Evolutionary conservation across 2,113 vertebrate species (phyloP).

Genomic region (Ahaetulla prasina): DNA sequence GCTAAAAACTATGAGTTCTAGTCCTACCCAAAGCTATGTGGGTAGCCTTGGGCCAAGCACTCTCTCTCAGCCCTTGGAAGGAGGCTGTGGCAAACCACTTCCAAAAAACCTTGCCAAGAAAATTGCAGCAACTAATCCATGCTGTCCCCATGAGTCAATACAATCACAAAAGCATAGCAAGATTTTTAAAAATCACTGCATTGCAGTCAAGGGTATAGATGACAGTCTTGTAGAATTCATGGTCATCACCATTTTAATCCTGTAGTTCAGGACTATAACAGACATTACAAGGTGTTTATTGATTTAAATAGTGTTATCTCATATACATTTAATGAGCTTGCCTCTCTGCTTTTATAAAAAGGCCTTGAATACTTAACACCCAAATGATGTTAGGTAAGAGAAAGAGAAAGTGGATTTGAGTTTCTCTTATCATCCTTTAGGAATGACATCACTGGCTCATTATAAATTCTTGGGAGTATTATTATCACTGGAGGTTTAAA

Average conservation of each 20-base stretch:
- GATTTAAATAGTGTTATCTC: not conserved
- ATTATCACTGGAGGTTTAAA: conserved; percentile 20
- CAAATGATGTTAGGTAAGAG: conserved; percentile 19
- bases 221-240: not conserved
- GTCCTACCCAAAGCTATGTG: not conserved
- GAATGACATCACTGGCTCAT: conserved; percentile 13
- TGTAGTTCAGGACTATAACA: conserved; percentile 4
- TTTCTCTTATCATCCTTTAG: not conserved
- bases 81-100: not conserved
- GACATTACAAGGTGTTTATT: conserved; percentile 29
- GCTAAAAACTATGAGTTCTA: not conserved
- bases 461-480: conserved; percentile 19
- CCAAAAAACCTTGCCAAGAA: not conserved
- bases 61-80: not conserved
- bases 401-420: not conserved
- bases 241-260: not conserved
- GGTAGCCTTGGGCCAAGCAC: not conserved
- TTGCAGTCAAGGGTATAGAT: not conserved
- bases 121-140: not conserved
- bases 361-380: not conserved
- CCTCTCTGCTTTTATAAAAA: not conserved
- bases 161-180: not conserved
- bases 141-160: not conserved
- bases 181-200: not conserved
- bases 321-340: conserved; percentile 38